Base-by-base conservation (phyloP, 2,888 invertebrate species). In the Seira ritae region DNA sequence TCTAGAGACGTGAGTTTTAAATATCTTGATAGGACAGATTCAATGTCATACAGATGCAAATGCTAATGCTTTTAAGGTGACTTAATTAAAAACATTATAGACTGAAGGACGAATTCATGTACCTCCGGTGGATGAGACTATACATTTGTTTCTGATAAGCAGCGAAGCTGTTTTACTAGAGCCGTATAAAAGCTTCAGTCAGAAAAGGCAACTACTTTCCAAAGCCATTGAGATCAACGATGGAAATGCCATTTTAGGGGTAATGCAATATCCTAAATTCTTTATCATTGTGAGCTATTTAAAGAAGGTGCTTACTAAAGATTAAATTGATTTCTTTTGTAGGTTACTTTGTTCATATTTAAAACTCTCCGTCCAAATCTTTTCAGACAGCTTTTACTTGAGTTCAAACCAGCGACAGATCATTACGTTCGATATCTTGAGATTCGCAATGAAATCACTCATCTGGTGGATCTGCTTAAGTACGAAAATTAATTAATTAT, bases 391-490 rank as follows among this genome's bases (percentile, higher is more conserved):
- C 91, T 96, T 67, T 90, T 97, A 0, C 91, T 94, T 0, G 93
- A 93, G n/a, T 92, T 95, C 80, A 94, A 94, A 0, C 91, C 93
- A 2, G 96, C 96, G 0, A 92, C 95, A 10, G 93, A 94, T 85
- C 94, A 95, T 88, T 96, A 96, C 90, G 92, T 94, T 10, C 93
- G 94, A 88, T 95, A 95, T 90, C 91, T 96, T n/a, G 93, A 93
- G 10, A 93, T 92, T 6, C 94, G 94, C 87, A 93, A 94, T 85
- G 93, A 94, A 85, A 92, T 94, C 37, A 92, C 92, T 12, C 95
- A 95, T 90, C 92, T 95, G 1, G 93, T 94, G 1, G 95, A 95
- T 90, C 91, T 95, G 76, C 91, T 96, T n/a, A 94, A 94, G 95
- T 95, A 92, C 70, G 60, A n/a, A 6, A 37, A 66, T 24, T 17